These are phyloP conservation scores for Parauchenoglanis punctatus DNA, from an alignment of 2,797 vertebrate genomes.

Conservation along the genomic window DNA sequence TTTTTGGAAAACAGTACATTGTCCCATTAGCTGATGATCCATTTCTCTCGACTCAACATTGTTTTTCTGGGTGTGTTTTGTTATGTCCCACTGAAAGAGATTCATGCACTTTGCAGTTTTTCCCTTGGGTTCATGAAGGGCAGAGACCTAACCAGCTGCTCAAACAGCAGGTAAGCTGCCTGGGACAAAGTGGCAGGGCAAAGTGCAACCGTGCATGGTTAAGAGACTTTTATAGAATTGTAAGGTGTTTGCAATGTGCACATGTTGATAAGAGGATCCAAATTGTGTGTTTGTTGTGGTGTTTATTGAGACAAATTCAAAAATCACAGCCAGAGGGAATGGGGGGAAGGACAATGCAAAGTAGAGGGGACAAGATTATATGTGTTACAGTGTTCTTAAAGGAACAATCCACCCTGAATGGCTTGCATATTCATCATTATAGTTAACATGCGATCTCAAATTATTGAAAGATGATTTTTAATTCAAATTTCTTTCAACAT, in stretches of 20 bases:
- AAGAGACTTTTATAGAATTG: not conserved
- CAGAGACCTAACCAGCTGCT: constrained; percentile 30
- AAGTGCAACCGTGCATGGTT: not conserved
- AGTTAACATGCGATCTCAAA: not conserved
- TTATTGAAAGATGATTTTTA: not conserved
- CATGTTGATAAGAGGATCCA: not conserved
- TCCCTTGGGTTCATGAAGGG: constrained; percentile 36
- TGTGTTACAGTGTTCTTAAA: not conserved
- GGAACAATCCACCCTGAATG: not conserved
- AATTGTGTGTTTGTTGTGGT: not conserved
- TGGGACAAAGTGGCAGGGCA: constrained; percentile 21
- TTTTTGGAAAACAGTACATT: not conserved
- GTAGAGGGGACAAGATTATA: not conserved
- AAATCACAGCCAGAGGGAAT: not conserved
- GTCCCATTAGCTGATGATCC: not conserved
- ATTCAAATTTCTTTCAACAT: not conserved
- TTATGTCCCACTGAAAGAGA: constrained; percentile 21
- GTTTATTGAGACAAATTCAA: not conserved
- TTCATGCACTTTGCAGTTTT: constrained; percentile 42
- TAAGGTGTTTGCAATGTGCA: not conserved
- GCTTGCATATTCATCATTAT: not conserved
- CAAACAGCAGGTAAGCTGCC: constrained; percentile 26
- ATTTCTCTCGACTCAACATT: not conserved
- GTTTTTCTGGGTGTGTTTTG: constrained; percentile 23
- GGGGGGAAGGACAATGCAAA: not conserved